Evolutionary conservation across 2,888 invertebrate species (phyloP), one percentile per base, ranked within the genome.

Genomic region (Metopia argyrocephala): DNA sequence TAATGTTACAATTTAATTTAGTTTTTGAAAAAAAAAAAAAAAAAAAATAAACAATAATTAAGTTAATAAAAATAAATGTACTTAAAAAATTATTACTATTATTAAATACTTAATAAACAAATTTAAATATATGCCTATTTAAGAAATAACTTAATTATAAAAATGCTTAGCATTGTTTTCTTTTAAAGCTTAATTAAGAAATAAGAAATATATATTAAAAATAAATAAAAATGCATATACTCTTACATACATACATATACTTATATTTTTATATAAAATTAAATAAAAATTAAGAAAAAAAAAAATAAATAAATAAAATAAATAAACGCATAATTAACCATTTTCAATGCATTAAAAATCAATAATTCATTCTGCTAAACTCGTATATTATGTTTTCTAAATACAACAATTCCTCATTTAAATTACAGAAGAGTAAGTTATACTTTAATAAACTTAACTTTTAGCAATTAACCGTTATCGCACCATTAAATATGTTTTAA

Each of bases 261-360:
- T 28, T 80, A 69, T 81, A 74, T 78, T 70, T 81, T 75, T 78
- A 66, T 78, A 75, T 70, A 70, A 81, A 61, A 69, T 74, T 65
- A 74, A 81, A 46, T 52, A 66, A 62, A 65, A 12, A 50, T 2
- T 20, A 46, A 27, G 50, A 21, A 45, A 46, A 57, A 12, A 45
- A 27, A 48, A 25, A 57, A 76, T 65, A 59, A 54, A 28, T 38
- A 59, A 31, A 12, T 56, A 21, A 9, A 45, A 46, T 21, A 21
- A 57, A 21, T 48, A 50, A 70, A 6, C 38, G 28, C 25, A 75
- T 71, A 27, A 59, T 61, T 66, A 57, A 80, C 28, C 28, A 28
- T 64, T 50, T 71, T 66, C 15, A 38, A 38, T 9, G 75, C 76
- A 76, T 76, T 80, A 62, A 56, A 59, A 65, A 71, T 31, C 4